A percentile compares a stretch with the other conserved stretches of the same genome.
Conservation (phyloP, 2,113 vertebrate species). For the Lophura nycthemera region DNA sequence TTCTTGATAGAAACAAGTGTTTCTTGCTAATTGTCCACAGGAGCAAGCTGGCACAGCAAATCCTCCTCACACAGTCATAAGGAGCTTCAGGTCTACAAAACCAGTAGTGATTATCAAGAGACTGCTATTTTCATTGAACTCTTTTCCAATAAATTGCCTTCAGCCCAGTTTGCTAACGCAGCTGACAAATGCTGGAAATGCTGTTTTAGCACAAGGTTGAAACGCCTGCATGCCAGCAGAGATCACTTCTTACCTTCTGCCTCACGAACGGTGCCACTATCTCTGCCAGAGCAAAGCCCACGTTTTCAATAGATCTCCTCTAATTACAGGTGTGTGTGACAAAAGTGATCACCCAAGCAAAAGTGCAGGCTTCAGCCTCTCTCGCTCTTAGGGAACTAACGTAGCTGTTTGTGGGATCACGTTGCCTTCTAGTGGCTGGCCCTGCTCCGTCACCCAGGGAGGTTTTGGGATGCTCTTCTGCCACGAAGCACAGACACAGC, state of each 20-base stretch:
- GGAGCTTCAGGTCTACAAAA: slow-evolving; percentile 22
- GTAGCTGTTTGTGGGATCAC: slow-evolving; percentile 27
- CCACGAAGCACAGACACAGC: not conserved
- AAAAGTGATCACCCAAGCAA: not conserved
- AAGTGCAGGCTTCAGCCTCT: not conserved
- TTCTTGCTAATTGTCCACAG: slow-evolving; percentile 21
- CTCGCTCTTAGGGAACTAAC: not conserved
- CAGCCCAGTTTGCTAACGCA: not conserved
- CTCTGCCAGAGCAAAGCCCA: not conserved
- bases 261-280: not conserved
- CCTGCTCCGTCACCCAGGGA: not conserved
- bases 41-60: slow-evolving; percentile 28
- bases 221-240: fast-evolving
- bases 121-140: not conserved
- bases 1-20: slow-evolving; percentile 33
- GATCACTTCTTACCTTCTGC: not conserved
- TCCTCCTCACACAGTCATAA: not conserved
- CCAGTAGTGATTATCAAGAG: not conserved
- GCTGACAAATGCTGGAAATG: not conserved
- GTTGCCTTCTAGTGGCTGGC: slow-evolving; percentile 72
- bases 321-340: not conserved
- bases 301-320: not conserved
- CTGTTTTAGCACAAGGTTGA: not conserved
- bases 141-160: not conserved
- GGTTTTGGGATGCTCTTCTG: not conserved